phyloP scores from a whole-genome alignment of 2,113 vertebrate genomes.

The Stictonetta naevosa region DNA sequence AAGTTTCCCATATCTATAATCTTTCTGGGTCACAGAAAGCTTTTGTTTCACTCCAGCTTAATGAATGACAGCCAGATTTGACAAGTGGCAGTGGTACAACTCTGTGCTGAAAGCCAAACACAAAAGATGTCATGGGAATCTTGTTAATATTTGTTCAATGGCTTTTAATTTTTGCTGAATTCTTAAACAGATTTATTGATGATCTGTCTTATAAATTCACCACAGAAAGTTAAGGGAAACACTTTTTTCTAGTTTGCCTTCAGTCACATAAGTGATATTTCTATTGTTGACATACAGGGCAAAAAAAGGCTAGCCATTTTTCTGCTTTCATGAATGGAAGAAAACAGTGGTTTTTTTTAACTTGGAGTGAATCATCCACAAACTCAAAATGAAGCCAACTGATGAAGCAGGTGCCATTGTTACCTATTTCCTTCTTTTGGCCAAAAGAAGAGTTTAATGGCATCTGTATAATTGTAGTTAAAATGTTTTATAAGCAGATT shows the following conservation, averaged over 20 bases:
- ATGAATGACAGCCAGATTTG: neutral
- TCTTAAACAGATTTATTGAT: conserved; percentile 8
- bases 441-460: neutral
- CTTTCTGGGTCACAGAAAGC: neutral
- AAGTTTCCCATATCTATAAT: neutral
- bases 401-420: neutral
- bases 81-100: neutral
- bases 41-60: neutral
- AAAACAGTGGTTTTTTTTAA: neutral
- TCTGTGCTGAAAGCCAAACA: neutral
- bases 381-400: neutral
- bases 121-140: neutral
- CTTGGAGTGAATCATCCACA: neutral
- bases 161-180: neutral
- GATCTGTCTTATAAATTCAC: neutral
- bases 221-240: neutral
- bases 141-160: neutral
- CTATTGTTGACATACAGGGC: neutral
- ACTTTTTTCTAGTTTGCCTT: neutral
- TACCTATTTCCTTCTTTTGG: neutral
- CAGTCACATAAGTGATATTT: neutral
- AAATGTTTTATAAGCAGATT: neutral
- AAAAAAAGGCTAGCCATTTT: neutral
- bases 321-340: neutral
- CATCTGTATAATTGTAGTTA: neutral